A percentile compares a stretch with the other conserved stretches of the same genome.
Evolutionary conservation across 2,888 invertebrate genomes (phyloP).

Genomic region (Metallyticus violacea): DNA sequence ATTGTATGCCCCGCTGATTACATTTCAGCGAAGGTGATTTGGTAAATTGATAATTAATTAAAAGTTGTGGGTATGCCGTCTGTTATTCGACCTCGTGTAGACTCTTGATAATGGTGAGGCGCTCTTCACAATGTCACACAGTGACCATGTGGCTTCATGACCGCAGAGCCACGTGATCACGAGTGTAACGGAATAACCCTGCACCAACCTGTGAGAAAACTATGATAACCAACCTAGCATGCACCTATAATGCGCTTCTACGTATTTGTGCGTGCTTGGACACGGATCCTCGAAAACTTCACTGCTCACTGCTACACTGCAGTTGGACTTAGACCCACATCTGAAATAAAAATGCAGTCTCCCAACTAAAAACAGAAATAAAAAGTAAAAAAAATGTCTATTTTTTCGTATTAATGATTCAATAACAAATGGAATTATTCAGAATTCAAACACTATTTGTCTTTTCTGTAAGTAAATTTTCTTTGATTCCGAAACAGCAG

Average conservation of each 20-base stretch:
- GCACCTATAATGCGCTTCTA: slow-evolving; percentile 59
- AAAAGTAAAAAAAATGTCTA: background rate
- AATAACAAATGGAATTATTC: background rate
- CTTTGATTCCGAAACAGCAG: background rate
- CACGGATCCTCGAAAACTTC: slow-evolving; percentile 56
- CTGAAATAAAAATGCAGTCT: slow-evolving; percentile 34
- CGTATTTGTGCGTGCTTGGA: slow-evolving; percentile 58
- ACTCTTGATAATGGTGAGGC: background rate
- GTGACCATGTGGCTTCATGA: background rate
- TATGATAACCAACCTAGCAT: slow-evolving; percentile 36
- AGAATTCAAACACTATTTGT: background rate
- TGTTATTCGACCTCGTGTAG: too few relatives aligned
- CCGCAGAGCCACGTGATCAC: background rate
- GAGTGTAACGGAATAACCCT: background rate
- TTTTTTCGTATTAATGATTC: background rate
- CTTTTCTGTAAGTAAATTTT: background rate
- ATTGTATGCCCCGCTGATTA: background rate
- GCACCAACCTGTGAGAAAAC: background rate
- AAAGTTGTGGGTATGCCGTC: too few relatives aligned
- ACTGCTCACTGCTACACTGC: slow-evolving; percentile 40
- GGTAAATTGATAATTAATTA: too few relatives aligned
- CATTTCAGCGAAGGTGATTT: too few relatives aligned
- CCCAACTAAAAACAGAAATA: slow-evolving; percentile 16
- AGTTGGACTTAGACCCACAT: slow-evolving; percentile 39
- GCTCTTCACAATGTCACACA: background rate